Conservation (phyloP, 2,888 invertebrate genomes). For the Tipula unca region DNA sequence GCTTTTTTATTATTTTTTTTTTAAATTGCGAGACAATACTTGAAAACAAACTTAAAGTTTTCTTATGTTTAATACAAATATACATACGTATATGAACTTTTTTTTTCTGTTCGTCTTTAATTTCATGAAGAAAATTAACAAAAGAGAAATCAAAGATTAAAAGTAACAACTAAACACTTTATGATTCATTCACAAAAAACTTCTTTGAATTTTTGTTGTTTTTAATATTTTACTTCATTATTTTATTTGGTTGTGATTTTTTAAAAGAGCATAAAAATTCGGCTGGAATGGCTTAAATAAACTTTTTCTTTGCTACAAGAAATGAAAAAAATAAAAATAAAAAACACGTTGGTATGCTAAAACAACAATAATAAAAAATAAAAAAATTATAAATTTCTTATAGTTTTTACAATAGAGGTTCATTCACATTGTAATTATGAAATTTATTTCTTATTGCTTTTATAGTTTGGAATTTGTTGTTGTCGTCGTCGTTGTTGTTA, state of each 20-base stretch:
- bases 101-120: neutral
- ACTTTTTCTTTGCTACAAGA: neutral
- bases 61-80: neutral
- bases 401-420: slow-evolving; percentile 4
- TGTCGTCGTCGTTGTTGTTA: neutral
- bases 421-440: neutral
- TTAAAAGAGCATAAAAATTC: neutral
- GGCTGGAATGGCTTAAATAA: neutral
- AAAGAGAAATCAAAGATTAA: neutral
- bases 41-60: neutral
- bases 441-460: neutral
- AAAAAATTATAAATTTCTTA: neutral
- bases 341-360: neutral
- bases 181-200: slow-evolving; percentile 8
- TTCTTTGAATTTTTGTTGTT: neutral
- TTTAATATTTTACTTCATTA: neutral
- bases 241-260: neutral
- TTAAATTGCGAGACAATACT: neutral
- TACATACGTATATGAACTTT: neutral
- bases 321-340: neutral
- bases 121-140: neutral
- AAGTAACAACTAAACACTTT: neutral
- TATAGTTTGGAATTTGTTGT: neutral
- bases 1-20: too few relatives aligned
- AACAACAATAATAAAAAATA: neutral